Conservation (phyloP, 2,113 vertebrate genomes). For the Antechinus stuartii region DNA sequence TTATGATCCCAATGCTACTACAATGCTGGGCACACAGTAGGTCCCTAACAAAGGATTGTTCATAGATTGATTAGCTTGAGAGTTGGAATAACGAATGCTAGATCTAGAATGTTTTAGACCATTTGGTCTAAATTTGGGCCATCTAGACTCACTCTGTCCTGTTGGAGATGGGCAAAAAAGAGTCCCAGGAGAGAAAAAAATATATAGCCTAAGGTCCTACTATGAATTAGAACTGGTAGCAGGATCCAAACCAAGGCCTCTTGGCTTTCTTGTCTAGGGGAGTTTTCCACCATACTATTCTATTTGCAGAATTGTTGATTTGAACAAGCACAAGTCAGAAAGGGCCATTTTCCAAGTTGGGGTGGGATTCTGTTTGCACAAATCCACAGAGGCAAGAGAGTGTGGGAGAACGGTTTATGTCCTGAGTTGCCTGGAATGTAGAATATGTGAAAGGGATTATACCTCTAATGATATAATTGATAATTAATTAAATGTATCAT, state of each 20-base stretch:
- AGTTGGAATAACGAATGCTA: neutral
- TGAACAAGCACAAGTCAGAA: neutral
- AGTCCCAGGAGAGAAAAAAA: neutral
- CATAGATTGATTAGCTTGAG: neutral
- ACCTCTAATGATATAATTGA: neutral
- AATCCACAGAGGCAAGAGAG: neutral
- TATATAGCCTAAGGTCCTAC: neutral
- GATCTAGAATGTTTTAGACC: neutral
- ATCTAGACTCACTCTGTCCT: neutral
- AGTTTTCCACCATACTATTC: neutral
- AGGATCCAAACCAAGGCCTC: neutral
- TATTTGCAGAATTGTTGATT: neutral
- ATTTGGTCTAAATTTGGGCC: neutral
- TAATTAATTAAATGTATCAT: slow-evolving; percentile 5
- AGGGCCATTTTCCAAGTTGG: neutral
- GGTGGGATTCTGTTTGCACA: neutral
- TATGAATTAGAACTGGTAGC: neutral
- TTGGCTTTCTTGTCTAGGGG: neutral
- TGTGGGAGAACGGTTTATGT: neutral
- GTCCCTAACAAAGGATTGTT: neutral
- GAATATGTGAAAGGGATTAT: neutral
- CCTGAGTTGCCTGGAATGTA: neutral
- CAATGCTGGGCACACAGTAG: neutral
- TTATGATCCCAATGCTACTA: neutral
- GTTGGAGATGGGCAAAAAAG: neutral